phyloP scores from a whole-genome alignment of 2,113 vertebrate genomes.

The Crotalus helleri region DNA sequence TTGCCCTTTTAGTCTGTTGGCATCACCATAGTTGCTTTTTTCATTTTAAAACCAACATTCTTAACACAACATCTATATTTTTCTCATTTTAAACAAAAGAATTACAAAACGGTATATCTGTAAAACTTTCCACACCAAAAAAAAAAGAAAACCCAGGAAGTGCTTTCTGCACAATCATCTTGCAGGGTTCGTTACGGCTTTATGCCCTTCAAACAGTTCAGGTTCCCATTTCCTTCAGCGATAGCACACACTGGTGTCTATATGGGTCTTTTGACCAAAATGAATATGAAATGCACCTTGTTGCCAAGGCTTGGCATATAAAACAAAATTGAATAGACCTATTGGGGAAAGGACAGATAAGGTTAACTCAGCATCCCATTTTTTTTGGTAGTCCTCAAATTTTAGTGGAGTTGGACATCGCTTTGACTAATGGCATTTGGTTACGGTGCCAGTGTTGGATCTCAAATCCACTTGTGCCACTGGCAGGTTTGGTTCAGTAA shows the following conservation, averaged over 20 bases:
- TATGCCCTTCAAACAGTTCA: neutral
- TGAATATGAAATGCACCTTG: neutral
- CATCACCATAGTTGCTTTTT: neutral
- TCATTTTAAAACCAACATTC: neutral
- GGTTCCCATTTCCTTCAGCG: neutral
- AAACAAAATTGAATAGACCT: neutral
- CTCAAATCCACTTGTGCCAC: neutral
- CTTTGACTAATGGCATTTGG: neutral
- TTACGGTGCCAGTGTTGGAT: neutral
- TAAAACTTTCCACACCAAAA: neutral
- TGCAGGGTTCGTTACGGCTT: neutral
- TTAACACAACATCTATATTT: neutral
- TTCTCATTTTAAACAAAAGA: neutral
- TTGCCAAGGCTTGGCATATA: neutral
- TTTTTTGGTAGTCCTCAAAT: neutral
- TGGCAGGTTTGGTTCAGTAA: neutral
- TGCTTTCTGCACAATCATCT: neutral
- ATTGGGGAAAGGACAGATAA: neutral
- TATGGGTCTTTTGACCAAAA: neutral
- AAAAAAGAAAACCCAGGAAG: neutral
- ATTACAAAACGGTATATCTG: neutral
- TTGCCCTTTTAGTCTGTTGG: neutral
- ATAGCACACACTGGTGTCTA: neutral
- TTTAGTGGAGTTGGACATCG: too few species aligned
- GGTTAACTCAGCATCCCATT: too few species aligned